Evolutionary conservation across 2,113 vertebrate genomes (phyloP).

Genomic region (Lontra canadensis): DNA sequence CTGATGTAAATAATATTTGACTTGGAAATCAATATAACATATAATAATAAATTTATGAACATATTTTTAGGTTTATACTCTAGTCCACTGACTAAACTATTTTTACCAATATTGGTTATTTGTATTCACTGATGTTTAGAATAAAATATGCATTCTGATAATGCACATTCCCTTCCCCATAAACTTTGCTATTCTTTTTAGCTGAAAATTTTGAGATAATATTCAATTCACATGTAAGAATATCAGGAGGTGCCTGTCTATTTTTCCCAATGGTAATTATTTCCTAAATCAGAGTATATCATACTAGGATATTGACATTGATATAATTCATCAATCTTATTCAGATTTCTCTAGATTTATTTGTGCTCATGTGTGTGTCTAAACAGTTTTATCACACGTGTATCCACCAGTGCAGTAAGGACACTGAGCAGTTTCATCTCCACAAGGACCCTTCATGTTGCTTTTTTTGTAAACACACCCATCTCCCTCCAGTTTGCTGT

Average conservation of each 20-base stretch:
- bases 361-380: neutral
- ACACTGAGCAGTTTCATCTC: neutral
- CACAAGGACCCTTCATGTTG: neutral
- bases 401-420: neutral
- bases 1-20: neutral
- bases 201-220: neutral
- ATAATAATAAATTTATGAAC: neutral
- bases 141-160: neutral
- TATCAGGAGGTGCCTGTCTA: neutral
- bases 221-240: neutral
- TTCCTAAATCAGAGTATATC: neutral
- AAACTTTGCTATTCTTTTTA: neutral
- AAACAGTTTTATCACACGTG: neutral
- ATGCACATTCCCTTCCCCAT: neutral
- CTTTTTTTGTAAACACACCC: neutral
- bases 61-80: neutral
- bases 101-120: slow-evolving; percentile 2
- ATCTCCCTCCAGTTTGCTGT: neutral
- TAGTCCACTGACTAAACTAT: neutral
- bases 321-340: neutral
- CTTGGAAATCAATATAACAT: neutral
- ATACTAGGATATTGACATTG: neutral
- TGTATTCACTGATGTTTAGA: slow-evolving; percentile 8
- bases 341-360: neutral
- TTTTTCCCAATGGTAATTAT: neutral